phyloP scores from a whole-genome alignment of 2,888 invertebrate species.

The Glaucopsyche alexis region DNA sequence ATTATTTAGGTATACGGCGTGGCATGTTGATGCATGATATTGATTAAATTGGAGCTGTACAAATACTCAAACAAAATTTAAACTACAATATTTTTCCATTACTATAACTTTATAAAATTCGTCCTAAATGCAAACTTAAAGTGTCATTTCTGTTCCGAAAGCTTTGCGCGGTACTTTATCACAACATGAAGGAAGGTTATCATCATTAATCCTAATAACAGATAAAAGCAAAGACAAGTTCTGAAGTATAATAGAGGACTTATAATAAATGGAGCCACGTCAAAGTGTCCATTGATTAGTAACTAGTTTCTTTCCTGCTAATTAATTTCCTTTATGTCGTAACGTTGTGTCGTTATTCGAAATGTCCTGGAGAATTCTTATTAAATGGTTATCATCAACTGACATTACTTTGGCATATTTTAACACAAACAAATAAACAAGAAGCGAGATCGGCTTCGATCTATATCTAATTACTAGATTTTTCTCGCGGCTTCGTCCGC shows the following conservation, averaged over 20 bases:
- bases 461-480: no score
- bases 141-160: constrained; percentile 25
- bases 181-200: constrained; percentile 10
- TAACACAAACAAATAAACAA: no score
- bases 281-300: constrained; percentile 24
- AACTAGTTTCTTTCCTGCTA: background rate
- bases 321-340: background rate
- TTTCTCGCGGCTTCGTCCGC: no score
- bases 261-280: constrained; percentile 22
- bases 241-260: constrained; percentile 11
- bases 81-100: background rate
- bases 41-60: no score
- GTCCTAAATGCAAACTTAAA: constrained; percentile 8
- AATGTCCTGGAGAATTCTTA: background rate
- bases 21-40: no score
- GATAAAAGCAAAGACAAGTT: constrained; percentile 28
- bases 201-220: constrained; percentile 40
- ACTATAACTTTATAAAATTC: constrained; percentile 1
- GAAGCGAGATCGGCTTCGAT: no score
- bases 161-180: constrained; percentile 15
- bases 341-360: background rate
- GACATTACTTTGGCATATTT: background rate
- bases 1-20: no score
- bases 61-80: background rate
- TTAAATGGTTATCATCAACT: background rate